A percentile compares a stretch with the other conserved stretches of the same genome.
These are phyloP conservation scores for Diacarnus erythraeanus DNA, from an alignment of 37 sponge, comb jelly and placozoan genomes.

Conservation along the genomic window DNA sequence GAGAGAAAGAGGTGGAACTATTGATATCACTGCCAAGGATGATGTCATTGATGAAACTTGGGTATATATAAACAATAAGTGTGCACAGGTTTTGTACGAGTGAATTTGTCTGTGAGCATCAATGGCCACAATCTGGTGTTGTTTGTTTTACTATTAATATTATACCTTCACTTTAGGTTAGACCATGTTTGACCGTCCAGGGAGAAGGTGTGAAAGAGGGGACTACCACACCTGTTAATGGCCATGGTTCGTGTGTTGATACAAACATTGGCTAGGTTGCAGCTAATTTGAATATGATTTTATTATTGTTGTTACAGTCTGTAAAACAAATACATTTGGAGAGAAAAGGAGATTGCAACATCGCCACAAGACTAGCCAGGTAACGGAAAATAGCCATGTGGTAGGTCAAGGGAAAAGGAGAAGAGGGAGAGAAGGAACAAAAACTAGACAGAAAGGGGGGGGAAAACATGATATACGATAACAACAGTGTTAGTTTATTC, in stretches of 20 bases:
- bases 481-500: too few relatives aligned
- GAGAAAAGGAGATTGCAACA: too few relatives aligned
- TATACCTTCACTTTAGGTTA: not conserved
- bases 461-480: not conserved
- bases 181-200: not conserved
- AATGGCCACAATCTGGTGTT: too few relatives aligned
- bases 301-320: too few relatives aligned
- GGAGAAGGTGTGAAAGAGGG: not conserved
- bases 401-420: not conserved
- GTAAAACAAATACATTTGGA: too few relatives aligned
- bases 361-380: too few relatives aligned
- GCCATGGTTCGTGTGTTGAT: too few relatives aligned
- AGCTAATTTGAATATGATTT: too few relatives aligned
- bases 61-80: slow-evolving; percentile 40
- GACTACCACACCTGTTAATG: not conserved
- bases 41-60: slow-evolving; percentile 59
- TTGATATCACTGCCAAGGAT: slow-evolving; percentile 26
- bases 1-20: slow-evolving; percentile 60
- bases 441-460: not conserved
- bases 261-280: too few relatives aligned
- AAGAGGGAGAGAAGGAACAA: not conserved
- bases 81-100: too few relatives aligned
- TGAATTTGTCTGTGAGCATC: too few relatives aligned
- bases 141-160: not conserved
- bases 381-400: too few relatives aligned